Evolutionary conservation across 2,888 invertebrate genomes (phyloP).

Genomic region (Dolomedes plantarius): DNA sequence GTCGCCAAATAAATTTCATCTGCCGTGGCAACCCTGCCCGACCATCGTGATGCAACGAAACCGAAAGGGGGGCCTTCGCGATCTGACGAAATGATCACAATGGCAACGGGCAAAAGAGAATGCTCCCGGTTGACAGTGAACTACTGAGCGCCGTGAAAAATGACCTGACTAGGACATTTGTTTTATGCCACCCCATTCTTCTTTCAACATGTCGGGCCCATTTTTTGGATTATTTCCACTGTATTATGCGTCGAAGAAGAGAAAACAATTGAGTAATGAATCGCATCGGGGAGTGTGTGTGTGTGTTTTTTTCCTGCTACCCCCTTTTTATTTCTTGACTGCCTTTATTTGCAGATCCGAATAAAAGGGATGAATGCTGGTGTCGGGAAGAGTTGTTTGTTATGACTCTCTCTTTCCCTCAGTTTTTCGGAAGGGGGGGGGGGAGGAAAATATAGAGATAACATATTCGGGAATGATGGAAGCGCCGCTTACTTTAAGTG

Average conservation of each 20-base stretch:
- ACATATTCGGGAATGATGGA: background rate
- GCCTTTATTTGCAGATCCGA: background rate
- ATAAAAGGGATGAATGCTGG: background rate
- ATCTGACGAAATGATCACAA: conserved; percentile 35
- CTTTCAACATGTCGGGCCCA: conserved; percentile 57
- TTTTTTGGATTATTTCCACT: conserved; percentile 43
- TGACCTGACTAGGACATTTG: conserved; percentile 61
- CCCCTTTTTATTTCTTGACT: background rate
- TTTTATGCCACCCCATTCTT: conserved; percentile 68
- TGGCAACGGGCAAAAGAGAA: conserved; percentile 32
- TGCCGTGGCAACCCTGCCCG: background rate
- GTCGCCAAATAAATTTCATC: background rate
- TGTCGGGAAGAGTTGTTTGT: conserved; percentile 6
- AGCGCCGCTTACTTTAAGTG: no score
- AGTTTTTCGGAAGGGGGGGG: background rate
- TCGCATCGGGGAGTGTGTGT: conserved; percentile 19
- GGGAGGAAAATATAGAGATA: background rate
- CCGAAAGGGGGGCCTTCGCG: background rate
- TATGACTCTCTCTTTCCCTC: background rate
- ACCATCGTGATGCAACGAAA: background rate
- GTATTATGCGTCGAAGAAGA: conserved; percentile 44
- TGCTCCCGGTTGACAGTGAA: conserved; percentile 31
- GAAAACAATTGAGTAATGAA: conserved; percentile 64
- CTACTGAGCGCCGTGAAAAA: conserved; percentile 50
- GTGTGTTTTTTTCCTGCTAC: no score